These are phyloP conservation scores for Lucilia cuprina DNA, from an alignment of 1,140 invertebrate genomes.

Conservation along the genomic window DNA sequence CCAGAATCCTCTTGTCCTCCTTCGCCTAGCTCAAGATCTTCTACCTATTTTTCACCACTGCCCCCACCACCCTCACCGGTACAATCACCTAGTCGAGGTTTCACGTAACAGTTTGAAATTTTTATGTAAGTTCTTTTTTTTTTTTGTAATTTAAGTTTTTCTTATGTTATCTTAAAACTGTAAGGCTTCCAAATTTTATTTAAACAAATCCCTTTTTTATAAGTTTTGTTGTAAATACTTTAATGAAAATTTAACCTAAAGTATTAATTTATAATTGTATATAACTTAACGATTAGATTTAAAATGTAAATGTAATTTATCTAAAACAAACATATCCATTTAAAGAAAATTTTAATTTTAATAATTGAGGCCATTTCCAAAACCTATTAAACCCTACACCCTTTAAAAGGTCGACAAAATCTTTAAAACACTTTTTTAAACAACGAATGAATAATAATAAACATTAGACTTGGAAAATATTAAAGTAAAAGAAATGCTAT, in stretches of 20 bases:
- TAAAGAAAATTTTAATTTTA: not conserved
- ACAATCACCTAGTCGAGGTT: conserved; percentile 65
- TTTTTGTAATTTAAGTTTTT: not conserved
- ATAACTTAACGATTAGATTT: not conserved
- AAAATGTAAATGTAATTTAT: not conserved
- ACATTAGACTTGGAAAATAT: not conserved
- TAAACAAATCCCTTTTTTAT: not conserved
- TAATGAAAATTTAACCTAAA: not conserved
- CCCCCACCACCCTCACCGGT: conserved; percentile 78
- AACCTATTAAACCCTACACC: not conserved
- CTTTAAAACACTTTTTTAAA: not conserved
- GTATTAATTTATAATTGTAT: not conserved
- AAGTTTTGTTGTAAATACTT: not conserved
- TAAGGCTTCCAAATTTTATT: not conserved
- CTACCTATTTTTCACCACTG: conserved; percentile 76
- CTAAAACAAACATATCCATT: not conserved
- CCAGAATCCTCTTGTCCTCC: conserved; percentile 72
- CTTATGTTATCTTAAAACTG: not conserved
- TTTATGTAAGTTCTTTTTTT: conserved; percentile 49
- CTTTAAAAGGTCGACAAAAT: not conserved
- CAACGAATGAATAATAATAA: not conserved
- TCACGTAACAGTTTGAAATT: conserved; percentile 61
- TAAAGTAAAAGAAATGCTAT: too few relatives aligned
- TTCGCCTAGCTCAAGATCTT: conserved; percentile 78
- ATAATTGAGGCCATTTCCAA: not conserved